phyloP scores from a whole-genome alignment of 2,888 invertebrate species.

The Agrochola litura region DNA sequence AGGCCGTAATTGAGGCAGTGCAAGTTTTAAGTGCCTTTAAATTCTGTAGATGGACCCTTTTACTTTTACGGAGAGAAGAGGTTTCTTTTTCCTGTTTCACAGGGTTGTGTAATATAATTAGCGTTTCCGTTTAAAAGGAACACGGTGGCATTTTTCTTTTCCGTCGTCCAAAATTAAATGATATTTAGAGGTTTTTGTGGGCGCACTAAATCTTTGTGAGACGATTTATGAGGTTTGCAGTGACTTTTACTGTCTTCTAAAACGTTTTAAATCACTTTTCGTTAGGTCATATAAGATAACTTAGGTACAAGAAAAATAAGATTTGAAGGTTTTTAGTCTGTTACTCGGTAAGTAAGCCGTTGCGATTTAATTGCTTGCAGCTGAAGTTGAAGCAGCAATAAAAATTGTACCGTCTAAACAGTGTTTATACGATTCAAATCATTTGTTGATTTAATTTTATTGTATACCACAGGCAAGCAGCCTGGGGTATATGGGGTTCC shows the following conservation, averaged over 20 bases:
- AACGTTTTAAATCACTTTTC: neutral
- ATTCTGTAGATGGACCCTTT: slow-evolving; percentile 2
- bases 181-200: neutral
- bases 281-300: neutral
- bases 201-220: too few species aligned
- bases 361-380: neutral
- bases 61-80: too few species aligned
- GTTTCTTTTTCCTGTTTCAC: slow-evolving; percentile 13
- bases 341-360: neutral
- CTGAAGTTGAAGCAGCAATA: neutral
- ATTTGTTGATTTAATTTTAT: neutral
- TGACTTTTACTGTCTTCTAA: neutral
- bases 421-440: neutral
- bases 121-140: slow-evolving; percentile 4
- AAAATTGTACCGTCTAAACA: neutral
- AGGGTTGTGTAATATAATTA: slow-evolving; percentile 25
- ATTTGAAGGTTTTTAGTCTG: too few species aligned
- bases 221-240: neutral
- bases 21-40: slow-evolving; percentile 24
- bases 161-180: neutral
- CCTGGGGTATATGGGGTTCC: neutral
- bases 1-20: slow-evolving; percentile 39
- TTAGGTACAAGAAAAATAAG: too few species aligned
- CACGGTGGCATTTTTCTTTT: neutral
- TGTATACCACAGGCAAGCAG: neutral